Percentiles rank a stretch among this genome's conserved stretches.
Conservation (phyloP, 2,888 invertebrate species). For the Ectropis crepuscularia region DNA sequence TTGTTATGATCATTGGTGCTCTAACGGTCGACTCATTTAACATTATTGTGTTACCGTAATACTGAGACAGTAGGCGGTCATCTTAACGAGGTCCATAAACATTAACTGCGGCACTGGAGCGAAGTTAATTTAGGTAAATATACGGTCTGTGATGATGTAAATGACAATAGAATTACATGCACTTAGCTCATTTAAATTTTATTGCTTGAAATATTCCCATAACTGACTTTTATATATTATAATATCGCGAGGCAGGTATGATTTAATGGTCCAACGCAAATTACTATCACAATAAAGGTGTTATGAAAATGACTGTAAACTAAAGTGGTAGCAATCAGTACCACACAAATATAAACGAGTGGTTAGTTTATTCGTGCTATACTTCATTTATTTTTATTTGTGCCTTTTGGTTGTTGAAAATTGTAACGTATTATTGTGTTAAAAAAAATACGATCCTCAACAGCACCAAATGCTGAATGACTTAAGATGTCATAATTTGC, state of each 20-base stretch:
- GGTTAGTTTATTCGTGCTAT: background rate
- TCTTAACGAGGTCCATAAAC: constrained; percentile 13
- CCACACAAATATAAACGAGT: background rate
- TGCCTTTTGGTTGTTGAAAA: too few species aligned
- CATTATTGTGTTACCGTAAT: constrained; percentile 9
- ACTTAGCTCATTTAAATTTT: constrained; percentile 21
- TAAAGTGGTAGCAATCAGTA: constrained; percentile 12
- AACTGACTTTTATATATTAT: constrained; percentile 14
- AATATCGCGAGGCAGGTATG: constrained; percentile 21
- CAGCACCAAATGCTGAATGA: too few species aligned
- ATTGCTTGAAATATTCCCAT: constrained; percentile 21
- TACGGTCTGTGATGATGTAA: constrained; percentile 36
- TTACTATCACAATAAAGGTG: constrained; percentile 8
- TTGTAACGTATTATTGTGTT: too few species aligned
- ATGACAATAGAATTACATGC: constrained; percentile 56
- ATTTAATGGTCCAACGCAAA: constrained; percentile 27
- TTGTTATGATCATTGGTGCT: constrained; percentile 16
- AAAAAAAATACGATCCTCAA: too few species aligned
- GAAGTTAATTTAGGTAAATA: constrained; percentile 44
- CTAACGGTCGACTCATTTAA: constrained; percentile 8
- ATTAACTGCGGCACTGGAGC: constrained; percentile 47
- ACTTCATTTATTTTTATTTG: too few species aligned
- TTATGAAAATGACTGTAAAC: constrained; percentile 11
- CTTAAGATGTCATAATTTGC: too few species aligned
- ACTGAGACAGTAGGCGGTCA: constrained; percentile 7